Evolutionary conservation across 2,797 vertebrate genomes (phyloP), one percentile per base, ranked within the genome.

Genomic region (Tamandua tetradactyla): DNA sequence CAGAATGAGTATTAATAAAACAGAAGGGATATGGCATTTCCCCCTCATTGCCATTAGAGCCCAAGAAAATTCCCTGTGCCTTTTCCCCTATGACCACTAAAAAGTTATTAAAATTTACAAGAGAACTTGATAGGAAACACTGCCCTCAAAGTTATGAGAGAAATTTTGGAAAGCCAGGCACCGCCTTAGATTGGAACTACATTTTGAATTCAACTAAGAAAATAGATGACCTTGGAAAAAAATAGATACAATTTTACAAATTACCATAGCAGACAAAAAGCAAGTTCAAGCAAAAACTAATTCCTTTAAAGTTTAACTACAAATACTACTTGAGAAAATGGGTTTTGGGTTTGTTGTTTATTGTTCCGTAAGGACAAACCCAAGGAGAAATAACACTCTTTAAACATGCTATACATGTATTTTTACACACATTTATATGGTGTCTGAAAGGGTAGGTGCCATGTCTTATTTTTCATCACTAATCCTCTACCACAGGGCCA

Each of bases 281-380:
- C 35, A 94, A 92, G 32, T 47, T 95, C 52, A 75, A 61, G 61
- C 61, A 62, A 82, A 82, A 87, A 71, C 61, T 27, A 68, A 74
- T 66, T 93, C 55, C n/a, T 91, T 91, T 78, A 44, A 72, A 55
- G 5, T 44, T 14, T 81, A 69, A 89, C 68, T 92, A 25, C 44
- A 89, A 68, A 82, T 81, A 55, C 57, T 62, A 27, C 74, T 75
- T 18, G 80, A 82, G 32, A 82, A 83, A 81, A 47, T 5, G 82
- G 35, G 11, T 55, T 85, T 81, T 69, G 42, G 32, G 61, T 47
- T n/a, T 89, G 52, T 89, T 87, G 35, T 66, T 74, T 83, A 4
- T 18, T 90, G 22, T 23, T 68, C 42, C 14, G 18, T 80, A 74
- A 66, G 2, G 35, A 84, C 27, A 68, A 88, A 40, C 6, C 2